phyloP scores from a whole-genome alignment of 2,797 vertebrate species.

The Malurus splendens region DNA sequence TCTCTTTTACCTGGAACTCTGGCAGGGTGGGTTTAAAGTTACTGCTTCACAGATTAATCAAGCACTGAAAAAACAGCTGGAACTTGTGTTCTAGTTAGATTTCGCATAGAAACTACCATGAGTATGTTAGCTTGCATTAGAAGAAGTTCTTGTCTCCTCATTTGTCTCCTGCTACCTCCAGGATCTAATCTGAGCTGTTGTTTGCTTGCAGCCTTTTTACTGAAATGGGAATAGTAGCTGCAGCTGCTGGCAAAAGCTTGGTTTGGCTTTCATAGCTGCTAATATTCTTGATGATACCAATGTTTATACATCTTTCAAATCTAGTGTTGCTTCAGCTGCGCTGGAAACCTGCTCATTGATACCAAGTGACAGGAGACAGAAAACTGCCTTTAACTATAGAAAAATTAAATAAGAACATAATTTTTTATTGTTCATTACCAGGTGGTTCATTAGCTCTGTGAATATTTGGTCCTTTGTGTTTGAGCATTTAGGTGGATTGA shows the following conservation, averaged over 20 bases:
- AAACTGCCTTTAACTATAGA: background rate
- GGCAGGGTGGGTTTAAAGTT: background rate
- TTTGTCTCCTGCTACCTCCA: background rate
- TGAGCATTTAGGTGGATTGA: background rate
- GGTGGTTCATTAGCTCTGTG: background rate
- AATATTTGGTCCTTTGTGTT: background rate
- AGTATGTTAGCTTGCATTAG: background rate
- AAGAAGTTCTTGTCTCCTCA: background rate
- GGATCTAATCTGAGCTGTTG: background rate
- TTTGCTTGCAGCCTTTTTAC: background rate
- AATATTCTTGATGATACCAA: background rate
- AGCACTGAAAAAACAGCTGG: background rate
- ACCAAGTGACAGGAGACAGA: background rate
- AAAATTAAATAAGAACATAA: background rate
- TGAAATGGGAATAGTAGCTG: background rate
- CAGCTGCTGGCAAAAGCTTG: background rate
- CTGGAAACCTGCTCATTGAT: background rate
- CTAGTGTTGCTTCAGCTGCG: background rate
- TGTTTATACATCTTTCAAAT: background rate
- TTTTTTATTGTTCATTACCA: conserved; percentile 8
- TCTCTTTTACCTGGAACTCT: background rate
- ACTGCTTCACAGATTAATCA: background rate
- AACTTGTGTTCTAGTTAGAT: background rate
- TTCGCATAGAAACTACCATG: background rate
- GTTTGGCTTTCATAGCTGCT: conserved; percentile 10